Evolutionary conservation across 1,140 invertebrate species (phyloP), one percentile per base, ranked within the genome.

Genomic region (Drosophila kanapiae): DNA sequence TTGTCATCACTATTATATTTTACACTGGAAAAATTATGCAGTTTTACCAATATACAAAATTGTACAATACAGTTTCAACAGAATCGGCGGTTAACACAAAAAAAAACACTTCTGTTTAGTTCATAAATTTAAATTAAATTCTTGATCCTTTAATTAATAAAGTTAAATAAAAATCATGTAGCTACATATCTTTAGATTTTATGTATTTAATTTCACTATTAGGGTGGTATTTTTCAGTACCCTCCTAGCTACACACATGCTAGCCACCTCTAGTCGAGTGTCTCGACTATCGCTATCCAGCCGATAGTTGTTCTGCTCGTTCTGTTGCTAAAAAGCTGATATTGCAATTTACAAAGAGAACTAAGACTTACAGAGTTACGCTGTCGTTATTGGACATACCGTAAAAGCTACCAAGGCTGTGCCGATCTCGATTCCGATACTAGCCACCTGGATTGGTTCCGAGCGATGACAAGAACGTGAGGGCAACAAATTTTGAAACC

Each of bases 401-500:
- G 27, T 29, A 40, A 40, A 33, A 51, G 35, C 37, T 37, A 6
- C n/a, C 4, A 16, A 14, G 43, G 33, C 61, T 49, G 61, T 49
- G 14, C 9, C 5, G 37, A 31, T 38, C 11, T 4, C 35, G 8
- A 11, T 42, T 14, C 29, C 11, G 23, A 33, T 27, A 35, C 43
- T 64, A 33, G 14, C 29, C 13, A 29, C 9, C 14, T 9, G 18
- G 9, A 48, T 14, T 18, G 14, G 4, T 6, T 42, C 3, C 29
- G 8, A 51, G 45, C 14, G 6, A 69, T 69, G 64, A 40, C 14
- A 18, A 68, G 45, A 35, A 67, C 43, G 62, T 68, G 29, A 69
- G 45, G 51, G 18, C 18, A 11, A 40, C n/a, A 27, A 38, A 51
- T 16, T 64, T 27, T 11, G 6, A 33, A 51, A 65, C 62, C 62